Evolutionary conservation across 1,140 invertebrate species (phyloP).

Genomic region (Tyrophagus putrescentiae): DNA sequence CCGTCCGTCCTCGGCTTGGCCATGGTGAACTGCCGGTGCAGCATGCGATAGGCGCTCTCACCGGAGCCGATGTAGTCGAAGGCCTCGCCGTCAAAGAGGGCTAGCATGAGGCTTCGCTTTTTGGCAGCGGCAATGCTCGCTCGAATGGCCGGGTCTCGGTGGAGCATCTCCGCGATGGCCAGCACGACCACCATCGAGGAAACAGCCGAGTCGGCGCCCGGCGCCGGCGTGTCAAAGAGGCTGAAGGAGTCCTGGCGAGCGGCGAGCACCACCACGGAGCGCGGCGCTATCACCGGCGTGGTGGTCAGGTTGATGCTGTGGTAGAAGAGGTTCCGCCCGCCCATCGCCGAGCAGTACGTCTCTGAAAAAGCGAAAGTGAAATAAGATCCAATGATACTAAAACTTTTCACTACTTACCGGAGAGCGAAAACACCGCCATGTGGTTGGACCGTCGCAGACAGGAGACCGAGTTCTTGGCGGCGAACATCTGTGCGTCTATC

Average conservation of each 20-base stretch:
- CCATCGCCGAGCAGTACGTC: constrained; percentile 67
- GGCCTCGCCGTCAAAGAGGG: constrained; percentile 78
- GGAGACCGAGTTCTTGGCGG: constrained; percentile 62
- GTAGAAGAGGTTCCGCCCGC: constrained; percentile 58
- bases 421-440: too few relatives aligned
- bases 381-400: neutral
- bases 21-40: constrained; percentile 45
- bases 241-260: constrained; percentile 66
- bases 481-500: constrained; percentile 70
- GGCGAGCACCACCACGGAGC: constrained; percentile 55
- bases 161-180: constrained; percentile 54
- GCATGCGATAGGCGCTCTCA: constrained; percentile 68
- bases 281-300: too few relatives aligned
- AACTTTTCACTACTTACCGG: neutral
- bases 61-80: constrained; percentile 91
- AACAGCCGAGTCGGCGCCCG: constrained; percentile 61
- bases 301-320: constrained; percentile 38
- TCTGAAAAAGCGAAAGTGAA: constrained; percentile 35
- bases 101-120: constrained; percentile 71
- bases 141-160: constrained; percentile 36
- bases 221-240: constrained; percentile 62
- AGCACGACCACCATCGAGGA: constrained; percentile 62
- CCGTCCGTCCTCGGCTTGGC: neutral
- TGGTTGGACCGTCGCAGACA: constrained; percentile 54
- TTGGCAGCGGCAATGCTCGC: too few relatives aligned